phyloP scores from a whole-genome alignment of 2,888 invertebrate species.

The Microctonus brassicae region DNA sequence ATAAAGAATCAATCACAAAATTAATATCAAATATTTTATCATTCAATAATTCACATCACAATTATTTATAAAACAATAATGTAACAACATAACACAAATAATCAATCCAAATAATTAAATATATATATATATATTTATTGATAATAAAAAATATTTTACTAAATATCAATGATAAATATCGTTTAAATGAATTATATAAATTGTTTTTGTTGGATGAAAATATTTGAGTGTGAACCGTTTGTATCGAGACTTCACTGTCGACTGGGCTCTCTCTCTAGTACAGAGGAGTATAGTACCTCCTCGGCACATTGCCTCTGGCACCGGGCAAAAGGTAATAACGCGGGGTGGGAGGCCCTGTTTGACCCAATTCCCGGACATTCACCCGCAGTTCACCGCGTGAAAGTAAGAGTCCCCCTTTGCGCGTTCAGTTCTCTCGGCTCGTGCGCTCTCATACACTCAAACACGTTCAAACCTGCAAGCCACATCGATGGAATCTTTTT shows the following conservation, averaged over 20 bases:
- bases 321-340: constrained; percentile 58
- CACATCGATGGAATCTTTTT: constrained; percentile 32
- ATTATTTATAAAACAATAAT: too few relatives aligned
- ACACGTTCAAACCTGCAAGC: constrained; percentile 32
- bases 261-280: constrained; percentile 68
- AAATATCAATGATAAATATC: not conserved
- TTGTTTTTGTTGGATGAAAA: not conserved
- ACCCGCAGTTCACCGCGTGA: constrained; percentile 76
- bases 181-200: not conserved
- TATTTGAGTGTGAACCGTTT: too few relatives aligned
- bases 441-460: constrained; percentile 46
- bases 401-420: constrained; percentile 76
- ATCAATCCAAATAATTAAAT: too few relatives aligned
- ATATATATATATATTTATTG: too few relatives aligned
- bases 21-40: too few relatives aligned
- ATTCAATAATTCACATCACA: too few relatives aligned
- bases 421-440: constrained; percentile 46
- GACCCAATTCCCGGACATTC: constrained; percentile 86
- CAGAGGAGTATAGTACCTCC: constrained; percentile 60
- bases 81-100: too few relatives aligned
- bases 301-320: constrained; percentile 74
- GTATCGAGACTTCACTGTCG: constrained; percentile 66
- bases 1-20: not conserved
- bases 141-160: too few relatives aligned
- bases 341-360: constrained; percentile 74